phyloP scores from a whole-genome alignment of 1,140 invertebrate species.

The Pseudobourletiella spinata region DNA sequence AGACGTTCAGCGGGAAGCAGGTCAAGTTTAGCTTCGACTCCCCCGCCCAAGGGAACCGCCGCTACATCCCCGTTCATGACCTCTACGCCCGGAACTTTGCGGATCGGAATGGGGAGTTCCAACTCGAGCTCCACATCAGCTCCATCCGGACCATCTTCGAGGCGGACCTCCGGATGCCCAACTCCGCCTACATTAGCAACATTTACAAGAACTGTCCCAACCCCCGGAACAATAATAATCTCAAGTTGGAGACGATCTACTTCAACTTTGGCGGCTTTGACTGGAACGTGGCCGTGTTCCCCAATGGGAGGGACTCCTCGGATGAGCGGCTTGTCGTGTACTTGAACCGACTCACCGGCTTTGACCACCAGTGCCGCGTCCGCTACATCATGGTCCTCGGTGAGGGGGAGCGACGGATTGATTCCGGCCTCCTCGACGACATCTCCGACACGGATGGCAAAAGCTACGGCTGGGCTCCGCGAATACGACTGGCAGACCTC shows the following conservation, averaged over 20 bases:
- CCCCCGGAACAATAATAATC: constrained; percentile 30
- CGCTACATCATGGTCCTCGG: constrained; percentile 50
- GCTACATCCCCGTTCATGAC: constrained; percentile 69
- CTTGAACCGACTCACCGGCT: constrained; percentile 63
- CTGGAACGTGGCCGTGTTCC: constrained; percentile 69
- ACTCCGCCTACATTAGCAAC: constrained; percentile 36
- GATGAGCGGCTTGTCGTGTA: constrained; percentile 52
- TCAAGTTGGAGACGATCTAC: constrained; percentile 58
- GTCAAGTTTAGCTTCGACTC: constrained; percentile 64
- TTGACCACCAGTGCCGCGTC: constrained; percentile 69
- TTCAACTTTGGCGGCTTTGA: constrained; percentile 73
- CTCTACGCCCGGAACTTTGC: constrained; percentile 59
- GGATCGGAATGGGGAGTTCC: constrained; percentile 73
- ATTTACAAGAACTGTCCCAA: constrained; percentile 21
- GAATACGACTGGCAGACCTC: constrained; percentile 51
- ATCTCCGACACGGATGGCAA: constrained; percentile 63
- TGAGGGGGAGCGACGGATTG: constrained; percentile 58
- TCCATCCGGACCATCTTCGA: constrained; percentile 68
- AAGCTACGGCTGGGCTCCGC: constrained; percentile 62
- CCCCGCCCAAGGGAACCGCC: constrained; percentile 62
- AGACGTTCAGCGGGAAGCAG: constrained; percentile 70
- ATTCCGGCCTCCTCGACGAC: constrained; percentile 69
- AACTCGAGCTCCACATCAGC: constrained; percentile 67
- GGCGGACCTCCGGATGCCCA: constrained; percentile 55
- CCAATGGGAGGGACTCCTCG: constrained; percentile 47